Conservation (phyloP, 2,113 vertebrate genomes). For the Propithecus coquereli region DNA sequence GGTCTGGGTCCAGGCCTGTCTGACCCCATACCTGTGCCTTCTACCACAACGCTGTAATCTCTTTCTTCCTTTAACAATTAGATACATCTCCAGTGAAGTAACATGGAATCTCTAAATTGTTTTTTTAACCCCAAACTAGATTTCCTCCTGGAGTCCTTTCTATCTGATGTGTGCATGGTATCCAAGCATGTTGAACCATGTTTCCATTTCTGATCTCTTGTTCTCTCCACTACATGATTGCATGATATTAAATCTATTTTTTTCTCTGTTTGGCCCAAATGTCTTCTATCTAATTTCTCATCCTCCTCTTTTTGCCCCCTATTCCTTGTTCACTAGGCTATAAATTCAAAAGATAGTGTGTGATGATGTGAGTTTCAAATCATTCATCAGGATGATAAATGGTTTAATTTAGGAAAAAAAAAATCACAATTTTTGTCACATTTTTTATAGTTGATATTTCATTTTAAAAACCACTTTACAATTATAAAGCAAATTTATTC, state of each 20-base stretch:
- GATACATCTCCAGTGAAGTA: background rate
- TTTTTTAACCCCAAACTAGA: background rate
- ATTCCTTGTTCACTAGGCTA: background rate
- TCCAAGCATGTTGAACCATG: background rate
- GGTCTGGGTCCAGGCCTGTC: background rate
- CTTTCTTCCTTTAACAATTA: background rate
- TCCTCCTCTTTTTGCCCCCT: background rate
- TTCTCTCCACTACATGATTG: background rate
- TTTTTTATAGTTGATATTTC: background rate
- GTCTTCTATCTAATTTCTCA: background rate
- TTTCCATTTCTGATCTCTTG: background rate
- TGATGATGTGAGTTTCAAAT: constrained; percentile 28
- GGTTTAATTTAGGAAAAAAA: background rate
- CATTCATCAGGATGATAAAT: constrained; percentile 2
- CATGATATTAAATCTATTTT: background rate
- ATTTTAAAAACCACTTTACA: constrained; percentile 18
- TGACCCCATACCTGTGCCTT: background rate
- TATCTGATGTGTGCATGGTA: too few species aligned
- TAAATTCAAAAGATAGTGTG: background rate
- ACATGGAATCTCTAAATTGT: background rate
- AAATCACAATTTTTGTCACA: background rate
- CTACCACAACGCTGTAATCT: background rate
- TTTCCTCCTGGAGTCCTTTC: background rate
- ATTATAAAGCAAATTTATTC: constrained; percentile 13
- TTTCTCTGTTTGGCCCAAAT: background rate